Conservation (phyloP, 2,888 invertebrate species). For the Diachrysia chrysitis region DNA sequence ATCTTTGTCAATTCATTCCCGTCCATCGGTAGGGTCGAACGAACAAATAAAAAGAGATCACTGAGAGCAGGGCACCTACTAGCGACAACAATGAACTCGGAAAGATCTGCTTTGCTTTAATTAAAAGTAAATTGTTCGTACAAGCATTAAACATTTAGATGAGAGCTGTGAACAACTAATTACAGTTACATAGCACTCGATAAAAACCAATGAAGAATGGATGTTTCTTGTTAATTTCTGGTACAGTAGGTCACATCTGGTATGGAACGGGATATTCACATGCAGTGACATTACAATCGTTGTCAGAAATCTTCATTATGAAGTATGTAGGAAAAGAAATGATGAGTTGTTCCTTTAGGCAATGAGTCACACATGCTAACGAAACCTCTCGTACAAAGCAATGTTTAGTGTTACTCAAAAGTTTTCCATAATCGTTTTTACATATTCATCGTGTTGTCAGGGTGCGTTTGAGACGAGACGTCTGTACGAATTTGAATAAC, state of each 20-base stretch:
- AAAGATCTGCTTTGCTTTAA: slow-evolving; percentile 75
- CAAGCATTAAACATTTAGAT: slow-evolving; percentile 58
- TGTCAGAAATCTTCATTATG: slow-evolving; percentile 11
- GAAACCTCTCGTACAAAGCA: slow-evolving; percentile 56
- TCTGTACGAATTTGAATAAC: slow-evolving; percentile 86
- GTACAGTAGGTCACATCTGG: slow-evolving; percentile 8
- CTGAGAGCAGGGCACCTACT: slow-evolving; percentile 58
- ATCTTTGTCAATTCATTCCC: slow-evolving; percentile 70
- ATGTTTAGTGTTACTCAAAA: slow-evolving; percentile 74
- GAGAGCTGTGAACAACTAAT: slow-evolving; percentile 58
- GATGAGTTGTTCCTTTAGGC: slow-evolving; percentile 20
- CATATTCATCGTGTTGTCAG: slow-evolving; percentile 86
- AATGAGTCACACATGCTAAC: slow-evolving; percentile 43
- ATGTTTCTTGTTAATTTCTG: slow-evolving; percentile 24
- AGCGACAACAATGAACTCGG: slow-evolving; percentile 71
- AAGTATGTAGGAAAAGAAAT: slow-evolving; percentile 5
- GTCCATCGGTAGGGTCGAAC: slow-evolving; percentile 65
- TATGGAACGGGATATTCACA: neutral
- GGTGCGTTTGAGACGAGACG: slow-evolving; percentile 85
- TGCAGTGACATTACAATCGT: slow-evolving; percentile 22
- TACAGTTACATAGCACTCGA: slow-evolving; percentile 47
- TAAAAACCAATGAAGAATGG: slow-evolving; percentile 39
- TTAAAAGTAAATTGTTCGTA: slow-evolving; percentile 79
- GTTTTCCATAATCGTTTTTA: slow-evolving; percentile 87
- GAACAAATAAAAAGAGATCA: slow-evolving; percentile 75